Evolutionary conservation across 2,888 invertebrate genomes (phyloP).

Genomic region (Sepioteuthis lessoniana): DNA sequence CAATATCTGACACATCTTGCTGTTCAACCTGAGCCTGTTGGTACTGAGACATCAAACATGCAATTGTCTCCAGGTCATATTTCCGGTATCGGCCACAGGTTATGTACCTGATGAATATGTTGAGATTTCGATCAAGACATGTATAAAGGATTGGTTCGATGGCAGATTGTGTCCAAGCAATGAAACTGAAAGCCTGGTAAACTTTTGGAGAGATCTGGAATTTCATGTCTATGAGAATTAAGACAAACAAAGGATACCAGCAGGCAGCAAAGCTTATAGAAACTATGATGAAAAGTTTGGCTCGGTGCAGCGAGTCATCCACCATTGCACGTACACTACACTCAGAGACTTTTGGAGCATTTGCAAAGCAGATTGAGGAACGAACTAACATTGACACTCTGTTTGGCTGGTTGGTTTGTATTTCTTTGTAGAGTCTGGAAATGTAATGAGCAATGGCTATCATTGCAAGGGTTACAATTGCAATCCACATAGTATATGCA

Average conservation of each 20-base stretch:
- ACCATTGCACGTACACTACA: conserved; percentile 66
- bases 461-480: conserved; percentile 72
- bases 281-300: conserved; percentile 72
- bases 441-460: conserved; percentile 71
- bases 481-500: conserved; percentile 75
- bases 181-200: conserved; percentile 74
- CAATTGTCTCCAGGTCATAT: conserved; percentile 60
- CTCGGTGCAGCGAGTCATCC: conserved; percentile 70
- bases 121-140: conserved; percentile 72
- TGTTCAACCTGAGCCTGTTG: conserved; percentile 41
- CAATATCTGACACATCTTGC: not conserved
- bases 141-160: conserved; percentile 73
- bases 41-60: conserved; percentile 60
- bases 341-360: conserved; percentile 62
- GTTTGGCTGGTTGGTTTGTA: conserved; percentile 71
- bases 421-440: conserved; percentile 72
- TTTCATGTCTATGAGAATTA: conserved; percentile 72
- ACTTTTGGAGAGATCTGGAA: conserved; percentile 70
- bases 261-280: conserved; percentile 70
- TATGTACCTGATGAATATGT: conserved; percentile 65
- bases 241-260: conserved; percentile 74
- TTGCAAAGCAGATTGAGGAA: conserved; percentile 69
- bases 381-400: conserved; percentile 71
- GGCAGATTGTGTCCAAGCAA: conserved; percentile 74
- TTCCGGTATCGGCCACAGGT: conserved; percentile 65